phyloP scores from a whole-genome alignment of 2,113 vertebrate species.

The Rhombomys opimus region DNA sequence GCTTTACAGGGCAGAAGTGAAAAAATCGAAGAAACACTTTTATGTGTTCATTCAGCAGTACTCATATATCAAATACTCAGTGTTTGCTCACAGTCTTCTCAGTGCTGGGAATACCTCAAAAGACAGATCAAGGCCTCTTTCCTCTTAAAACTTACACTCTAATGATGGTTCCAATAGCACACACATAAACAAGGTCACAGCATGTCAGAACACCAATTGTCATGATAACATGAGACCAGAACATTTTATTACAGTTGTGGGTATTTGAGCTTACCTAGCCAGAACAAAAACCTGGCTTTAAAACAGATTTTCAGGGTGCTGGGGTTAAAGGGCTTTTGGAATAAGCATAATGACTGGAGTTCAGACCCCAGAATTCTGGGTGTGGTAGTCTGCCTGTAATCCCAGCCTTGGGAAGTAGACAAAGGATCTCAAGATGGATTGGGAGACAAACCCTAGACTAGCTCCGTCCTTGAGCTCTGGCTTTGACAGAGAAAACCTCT shows the following conservation, averaged over 20 bases:
- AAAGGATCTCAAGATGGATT: neutral
- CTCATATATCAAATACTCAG: neutral
- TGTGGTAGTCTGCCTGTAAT: neutral
- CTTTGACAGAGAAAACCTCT: neutral
- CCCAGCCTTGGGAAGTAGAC: neutral
- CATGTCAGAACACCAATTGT: neutral
- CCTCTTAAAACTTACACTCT: neutral
- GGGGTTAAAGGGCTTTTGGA: neutral
- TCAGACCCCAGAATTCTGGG: neutral
- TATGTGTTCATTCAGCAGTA: neutral
- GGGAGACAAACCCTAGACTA: neutral
- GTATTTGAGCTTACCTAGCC: neutral
- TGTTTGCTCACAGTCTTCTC: neutral
- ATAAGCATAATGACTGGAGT: neutral
- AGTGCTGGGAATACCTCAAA: neutral
- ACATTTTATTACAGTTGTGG: neutral
- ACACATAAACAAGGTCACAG: neutral
- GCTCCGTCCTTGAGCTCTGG: neutral
- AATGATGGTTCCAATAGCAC: neutral
- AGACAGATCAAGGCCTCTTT: neutral
- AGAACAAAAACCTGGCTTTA: neutral
- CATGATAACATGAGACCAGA: neutral
- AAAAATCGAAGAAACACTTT: neutral
- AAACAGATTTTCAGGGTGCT: neutral
- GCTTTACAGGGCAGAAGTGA: neutral